These are phyloP conservation scores for Turritopsis rubra DNA, from an alignment of 30 jellyfish, hydroid and myxozoan species.

Conservation along the genomic window DNA sequence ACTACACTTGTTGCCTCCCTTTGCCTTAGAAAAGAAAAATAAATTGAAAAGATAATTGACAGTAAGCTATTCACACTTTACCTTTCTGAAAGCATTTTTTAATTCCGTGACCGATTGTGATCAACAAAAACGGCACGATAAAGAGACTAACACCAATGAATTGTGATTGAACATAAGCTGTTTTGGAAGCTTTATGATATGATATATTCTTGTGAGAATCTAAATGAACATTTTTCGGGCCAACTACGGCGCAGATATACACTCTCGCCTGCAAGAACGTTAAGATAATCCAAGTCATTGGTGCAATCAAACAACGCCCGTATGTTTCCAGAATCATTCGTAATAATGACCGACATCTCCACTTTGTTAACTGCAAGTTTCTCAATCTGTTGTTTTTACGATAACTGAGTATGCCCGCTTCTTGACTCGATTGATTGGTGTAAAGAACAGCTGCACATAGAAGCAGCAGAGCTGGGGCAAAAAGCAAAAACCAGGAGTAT, in stretches of 20 bases:
- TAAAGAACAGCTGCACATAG: neutral
- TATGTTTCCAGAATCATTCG: neutral
- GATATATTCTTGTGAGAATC: neutral
- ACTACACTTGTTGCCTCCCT: no score
- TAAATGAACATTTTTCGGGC: neutral
- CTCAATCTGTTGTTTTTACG: neutral
- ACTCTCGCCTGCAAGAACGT: neutral
- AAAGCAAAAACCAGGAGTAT: neutral
- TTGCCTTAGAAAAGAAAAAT: no score
- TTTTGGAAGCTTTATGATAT: neutral
- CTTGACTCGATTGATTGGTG: neutral
- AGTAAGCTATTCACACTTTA: no score
- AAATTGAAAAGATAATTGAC: no score
- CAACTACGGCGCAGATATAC: neutral
- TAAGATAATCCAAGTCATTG: neutral
- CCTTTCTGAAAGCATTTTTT: neutral
- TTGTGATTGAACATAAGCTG: neutral
- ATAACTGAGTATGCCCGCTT: neutral
- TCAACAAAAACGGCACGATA: neutral
- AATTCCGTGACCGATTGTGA: neutral
- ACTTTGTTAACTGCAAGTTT: neutral
- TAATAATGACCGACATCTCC: neutral
- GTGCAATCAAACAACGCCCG: conserved; percentile 11
- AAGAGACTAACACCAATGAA: neutral
- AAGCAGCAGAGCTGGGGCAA: neutral